phyloP scores from a whole-genome alignment of 1,140 invertebrate species.

The Leptinotarsa lineolata region DNA sequence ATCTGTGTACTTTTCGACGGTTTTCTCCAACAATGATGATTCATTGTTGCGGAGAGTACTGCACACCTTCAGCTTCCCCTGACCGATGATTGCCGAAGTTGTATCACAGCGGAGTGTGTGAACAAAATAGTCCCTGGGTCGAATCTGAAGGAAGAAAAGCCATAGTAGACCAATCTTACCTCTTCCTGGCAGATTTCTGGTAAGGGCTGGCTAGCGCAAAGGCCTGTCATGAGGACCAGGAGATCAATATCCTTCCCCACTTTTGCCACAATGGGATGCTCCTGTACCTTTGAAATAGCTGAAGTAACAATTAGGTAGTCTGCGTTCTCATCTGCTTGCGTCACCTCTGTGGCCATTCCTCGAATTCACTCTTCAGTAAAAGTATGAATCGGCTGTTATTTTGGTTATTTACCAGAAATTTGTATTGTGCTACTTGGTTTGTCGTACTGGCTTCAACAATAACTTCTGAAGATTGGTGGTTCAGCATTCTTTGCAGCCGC shows the following conservation, averaged over 20 bases:
- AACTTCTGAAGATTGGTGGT: not conserved
- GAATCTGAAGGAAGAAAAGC: not conserved
- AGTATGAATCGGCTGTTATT: conserved; percentile 22
- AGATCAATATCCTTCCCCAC: too few species aligned
- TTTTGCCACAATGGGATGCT: not conserved
- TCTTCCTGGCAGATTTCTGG: not conserved
- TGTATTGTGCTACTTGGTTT: conserved; percentile 4
- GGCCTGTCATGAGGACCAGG: too few species aligned
- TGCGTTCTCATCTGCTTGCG: conserved; percentile 23
- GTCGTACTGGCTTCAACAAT: not conserved
- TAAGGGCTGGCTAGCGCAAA: too few species aligned
- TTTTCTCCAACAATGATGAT: too few species aligned
- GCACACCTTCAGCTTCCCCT: too few species aligned
- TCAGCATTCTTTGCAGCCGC: too few species aligned
- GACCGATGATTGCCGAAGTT: too few species aligned
- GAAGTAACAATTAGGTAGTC: conserved; percentile 22
- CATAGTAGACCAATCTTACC: not conserved
- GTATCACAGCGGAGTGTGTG: not conserved
- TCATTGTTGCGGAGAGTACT: too few species aligned
- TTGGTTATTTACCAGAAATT: conserved; percentile 14
- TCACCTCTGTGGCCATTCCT: not conserved
- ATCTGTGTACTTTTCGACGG: too few species aligned
- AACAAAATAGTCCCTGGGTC: not conserved
- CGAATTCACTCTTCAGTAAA: conserved; percentile 1
- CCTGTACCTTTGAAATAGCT: not conserved